A percentile compares a stretch with the other conserved stretches of the same genome.
Conservation (phyloP, 2,113 vertebrate genomes). For the Notothenia coriiceps region DNA sequence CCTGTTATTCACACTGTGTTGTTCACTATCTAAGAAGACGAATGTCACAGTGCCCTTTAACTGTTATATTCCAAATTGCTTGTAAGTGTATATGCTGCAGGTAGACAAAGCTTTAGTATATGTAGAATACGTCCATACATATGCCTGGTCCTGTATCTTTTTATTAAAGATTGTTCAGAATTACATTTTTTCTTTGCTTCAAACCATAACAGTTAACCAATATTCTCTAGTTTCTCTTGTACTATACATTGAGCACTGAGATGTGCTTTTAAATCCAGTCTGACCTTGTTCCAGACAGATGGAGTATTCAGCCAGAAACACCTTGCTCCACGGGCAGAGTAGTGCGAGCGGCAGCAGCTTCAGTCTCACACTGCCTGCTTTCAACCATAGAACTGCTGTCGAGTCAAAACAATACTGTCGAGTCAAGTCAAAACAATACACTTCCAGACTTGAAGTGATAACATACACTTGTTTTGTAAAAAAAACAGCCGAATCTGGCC, state of each 20-base stretch:
- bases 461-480: neutral
- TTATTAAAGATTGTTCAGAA: constrained; percentile 40
- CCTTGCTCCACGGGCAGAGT: neutral
- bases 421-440: too few relatives aligned
- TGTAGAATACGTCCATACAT: neutral
- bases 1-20: neutral
- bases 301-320: neutral
- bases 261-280: constrained; percentile 3
- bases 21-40: neutral
- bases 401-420: neutral
- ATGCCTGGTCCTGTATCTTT: constrained; percentile 2
- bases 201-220: neutral
- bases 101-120: neutral
- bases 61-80: neutral
- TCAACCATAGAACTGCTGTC: neutral
- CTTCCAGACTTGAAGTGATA: neutral
- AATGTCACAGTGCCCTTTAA: constrained; percentile 6
- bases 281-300: neutral
- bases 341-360: constrained; percentile 10
- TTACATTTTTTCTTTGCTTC: constrained; percentile 17
- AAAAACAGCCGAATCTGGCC: neutral
- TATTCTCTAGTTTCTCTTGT: neutral
- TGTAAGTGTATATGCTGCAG: neutral
- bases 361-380: neutral
- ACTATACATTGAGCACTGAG: constrained; percentile 20